A percentile compares a stretch with the other conserved stretches of the same genome.
Conservation (phyloP, 2,888 invertebrate species). For the Pardosa pseudoannulata region DNA sequence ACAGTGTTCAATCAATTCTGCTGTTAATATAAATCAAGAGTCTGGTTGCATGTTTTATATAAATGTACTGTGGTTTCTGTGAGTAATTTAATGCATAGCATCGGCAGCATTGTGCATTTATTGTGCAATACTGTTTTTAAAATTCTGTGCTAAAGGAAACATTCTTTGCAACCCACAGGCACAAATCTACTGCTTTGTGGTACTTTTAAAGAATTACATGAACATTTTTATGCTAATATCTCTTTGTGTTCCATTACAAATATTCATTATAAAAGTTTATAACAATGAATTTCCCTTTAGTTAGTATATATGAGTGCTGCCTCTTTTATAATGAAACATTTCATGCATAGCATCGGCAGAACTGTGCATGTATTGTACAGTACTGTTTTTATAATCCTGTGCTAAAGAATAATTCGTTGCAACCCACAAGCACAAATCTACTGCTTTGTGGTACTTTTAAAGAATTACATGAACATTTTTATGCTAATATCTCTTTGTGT, state of each 20-base stretch:
- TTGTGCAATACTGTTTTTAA: constrained; percentile 34
- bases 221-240: too few relatives aligned
- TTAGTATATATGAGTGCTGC: too few relatives aligned
- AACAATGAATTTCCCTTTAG: too few relatives aligned
- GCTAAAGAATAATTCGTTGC: constrained; percentile 40
- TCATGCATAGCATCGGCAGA: constrained; percentile 48
- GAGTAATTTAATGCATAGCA: constrained; percentile 29
- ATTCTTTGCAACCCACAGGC: constrained; percentile 41
- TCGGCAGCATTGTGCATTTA: constrained; percentile 31
- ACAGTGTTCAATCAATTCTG: too few relatives aligned
- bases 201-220: constrained; percentile 24
- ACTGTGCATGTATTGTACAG: not conserved
- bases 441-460: constrained; percentile 46
- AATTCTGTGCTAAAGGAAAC: constrained; percentile 35
- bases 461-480: not conserved
- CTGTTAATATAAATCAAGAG: too few relatives aligned
- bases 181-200: constrained; percentile 44
- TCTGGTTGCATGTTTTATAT: too few relatives aligned
- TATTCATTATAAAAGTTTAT: too few relatives aligned
- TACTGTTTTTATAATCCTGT: constrained; percentile 31
- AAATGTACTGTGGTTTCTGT: too few relatives aligned
- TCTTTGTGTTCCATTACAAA: too few relatives aligned
- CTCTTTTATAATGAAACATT: not conserved
- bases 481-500: too few relatives aligned
- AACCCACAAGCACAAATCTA: constrained; percentile 49